Evolutionary conservation across 2,113 vertebrate genomes (phyloP).

Genomic region (Camelus dromedarius): DNA sequence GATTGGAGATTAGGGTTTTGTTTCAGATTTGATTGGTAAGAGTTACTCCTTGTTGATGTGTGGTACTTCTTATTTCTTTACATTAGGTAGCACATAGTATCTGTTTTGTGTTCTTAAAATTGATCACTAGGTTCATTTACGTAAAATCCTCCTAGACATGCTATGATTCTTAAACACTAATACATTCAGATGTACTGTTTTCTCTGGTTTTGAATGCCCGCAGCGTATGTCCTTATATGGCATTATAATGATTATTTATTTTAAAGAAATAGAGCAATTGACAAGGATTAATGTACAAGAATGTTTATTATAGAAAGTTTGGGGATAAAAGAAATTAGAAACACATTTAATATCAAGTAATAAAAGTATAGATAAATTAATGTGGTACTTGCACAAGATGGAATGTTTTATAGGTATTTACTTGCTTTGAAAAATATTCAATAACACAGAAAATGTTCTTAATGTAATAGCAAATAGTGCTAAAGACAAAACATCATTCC

Average conservation of each 20-base stretch:
- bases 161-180: not conserved
- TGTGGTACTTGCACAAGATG: not conserved
- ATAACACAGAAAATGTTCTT: not conserved
- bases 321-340: not conserved
- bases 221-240: not conserved
- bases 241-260: not conserved
- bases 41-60: not conserved
- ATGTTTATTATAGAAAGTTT: not conserved
- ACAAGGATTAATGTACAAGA: not conserved
- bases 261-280: slow-evolving; percentile 11
- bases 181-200: not conserved
- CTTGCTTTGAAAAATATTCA: not conserved
- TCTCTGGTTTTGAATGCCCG: not conserved
- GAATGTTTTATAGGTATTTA: not conserved
- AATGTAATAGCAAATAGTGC: not conserved
- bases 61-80: not conserved
- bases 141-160: not conserved
- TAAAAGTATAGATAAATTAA: not conserved
- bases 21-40: not conserved
- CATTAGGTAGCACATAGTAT: not conserved
- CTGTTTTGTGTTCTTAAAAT: not conserved
- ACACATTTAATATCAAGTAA: not conserved
- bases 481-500: not conserved
- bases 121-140: not conserved
- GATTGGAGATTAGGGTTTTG: not conserved